Conservation (phyloP, 2,113 vertebrate species). For the Cyphotilapia sp. region DNA sequence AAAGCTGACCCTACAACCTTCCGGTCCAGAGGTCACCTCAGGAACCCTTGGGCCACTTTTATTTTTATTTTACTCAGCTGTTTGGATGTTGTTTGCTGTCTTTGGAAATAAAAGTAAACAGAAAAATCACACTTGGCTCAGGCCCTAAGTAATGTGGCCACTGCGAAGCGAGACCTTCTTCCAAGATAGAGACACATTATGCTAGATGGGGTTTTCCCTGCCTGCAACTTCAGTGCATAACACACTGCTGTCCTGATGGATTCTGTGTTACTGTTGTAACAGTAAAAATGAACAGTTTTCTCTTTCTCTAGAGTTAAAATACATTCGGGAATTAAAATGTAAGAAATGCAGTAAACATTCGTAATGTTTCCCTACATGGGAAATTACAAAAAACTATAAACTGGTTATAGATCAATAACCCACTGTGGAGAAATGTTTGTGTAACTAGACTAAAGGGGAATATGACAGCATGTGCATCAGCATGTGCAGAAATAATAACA, state of each 20-base stretch:
- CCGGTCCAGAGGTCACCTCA: not conserved
- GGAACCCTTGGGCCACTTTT: not conserved
- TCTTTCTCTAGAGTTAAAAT: conserved; percentile 25
- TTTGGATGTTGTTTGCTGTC: not conserved
- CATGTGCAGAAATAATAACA: not conserved
- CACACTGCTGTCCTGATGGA: conserved; percentile 5
- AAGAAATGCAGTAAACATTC: conserved; percentile 26
- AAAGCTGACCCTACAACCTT: not conserved
- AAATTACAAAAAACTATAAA: conserved; percentile 14
- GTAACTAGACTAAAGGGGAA: not conserved
- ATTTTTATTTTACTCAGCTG: not conserved
- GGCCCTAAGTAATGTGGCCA: conserved; percentile 15
- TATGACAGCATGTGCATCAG: conserved; percentile 19
- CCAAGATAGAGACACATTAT: conserved; percentile 40
- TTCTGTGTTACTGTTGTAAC: not conserved
- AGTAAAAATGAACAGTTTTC: conserved; percentile 36
- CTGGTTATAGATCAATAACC: conserved; percentile 33
- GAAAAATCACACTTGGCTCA: conserved; percentile 8
- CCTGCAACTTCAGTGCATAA: not conserved
- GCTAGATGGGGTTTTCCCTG: not conserved
- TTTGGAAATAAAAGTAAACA: not conserved
- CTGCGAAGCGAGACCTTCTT: not conserved
- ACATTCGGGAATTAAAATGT: conserved; percentile 22
- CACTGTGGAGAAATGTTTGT: conserved; percentile 17
- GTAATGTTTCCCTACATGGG: not conserved